Conservation (phyloP, 2,888 invertebrate species). For the Cantharis rustica region DNA sequence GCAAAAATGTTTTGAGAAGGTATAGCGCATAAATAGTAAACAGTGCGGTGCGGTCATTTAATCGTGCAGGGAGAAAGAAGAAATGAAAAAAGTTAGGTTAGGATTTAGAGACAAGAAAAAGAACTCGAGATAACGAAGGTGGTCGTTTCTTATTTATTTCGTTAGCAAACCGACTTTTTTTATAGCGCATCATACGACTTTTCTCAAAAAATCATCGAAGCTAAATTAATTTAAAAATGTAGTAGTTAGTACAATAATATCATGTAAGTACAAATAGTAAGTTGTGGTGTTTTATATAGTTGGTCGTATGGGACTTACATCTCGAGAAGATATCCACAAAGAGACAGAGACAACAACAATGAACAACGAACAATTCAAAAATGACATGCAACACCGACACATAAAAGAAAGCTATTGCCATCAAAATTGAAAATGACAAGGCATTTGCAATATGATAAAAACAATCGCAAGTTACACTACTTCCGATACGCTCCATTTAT, state of each 20-base stretch:
- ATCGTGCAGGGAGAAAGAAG: conserved; percentile 1
- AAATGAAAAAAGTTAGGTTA: background rate
- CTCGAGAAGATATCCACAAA: conserved; percentile 43
- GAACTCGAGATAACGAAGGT: background rate
- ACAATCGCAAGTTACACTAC: conserved; percentile 8
- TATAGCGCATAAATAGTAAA: background rate
- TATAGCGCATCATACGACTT: background rate
- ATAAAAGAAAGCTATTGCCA: conserved; percentile 39
- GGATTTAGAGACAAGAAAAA: background rate
- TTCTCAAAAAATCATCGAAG: background rate
- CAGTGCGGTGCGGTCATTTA: conserved; percentile 15
- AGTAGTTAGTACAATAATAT: background rate
- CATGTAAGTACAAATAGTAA: background rate
- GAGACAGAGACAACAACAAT: conserved; percentile 55
- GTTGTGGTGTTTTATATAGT: conserved; percentile 29
- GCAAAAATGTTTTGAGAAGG: background rate
- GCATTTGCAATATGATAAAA: conserved; percentile 10
- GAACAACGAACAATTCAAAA: conserved; percentile 54
- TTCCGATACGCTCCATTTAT: conserved; percentile 4
- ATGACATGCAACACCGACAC: conserved; percentile 54
- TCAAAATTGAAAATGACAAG: conserved; percentile 13
- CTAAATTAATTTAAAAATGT: background rate
- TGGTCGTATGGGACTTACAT: conserved; percentile 25
- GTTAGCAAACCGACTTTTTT: background rate
- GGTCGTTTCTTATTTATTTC: background rate